phyloP scores from a whole-genome alignment of 2,797 vertebrate genomes.

The Petrocephalus sullivani region DNA sequence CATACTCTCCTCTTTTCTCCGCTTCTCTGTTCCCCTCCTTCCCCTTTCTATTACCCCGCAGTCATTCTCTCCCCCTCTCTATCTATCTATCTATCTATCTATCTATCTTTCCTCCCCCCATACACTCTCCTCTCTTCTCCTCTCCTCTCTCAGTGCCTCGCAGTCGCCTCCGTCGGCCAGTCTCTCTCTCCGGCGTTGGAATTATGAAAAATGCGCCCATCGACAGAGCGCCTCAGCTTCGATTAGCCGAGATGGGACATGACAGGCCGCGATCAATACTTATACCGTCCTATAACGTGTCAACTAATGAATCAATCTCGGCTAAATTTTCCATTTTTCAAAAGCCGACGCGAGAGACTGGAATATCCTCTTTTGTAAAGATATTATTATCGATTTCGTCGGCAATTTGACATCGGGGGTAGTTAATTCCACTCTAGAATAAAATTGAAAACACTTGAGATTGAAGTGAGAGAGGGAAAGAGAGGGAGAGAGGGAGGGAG shows the following conservation, averaged over 20 bases:
- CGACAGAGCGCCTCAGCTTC: slow-evolving; percentile 98
- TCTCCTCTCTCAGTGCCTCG: slow-evolving; percentile 73
- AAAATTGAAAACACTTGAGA: slow-evolving; percentile 99
- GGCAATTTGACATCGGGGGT: slow-evolving; percentile 99
- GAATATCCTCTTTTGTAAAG: slow-evolving; percentile 99
- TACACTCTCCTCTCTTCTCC: slow-evolving; percentile 37
- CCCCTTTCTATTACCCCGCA: slow-evolving; percentile 64
- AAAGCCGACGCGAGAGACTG: slow-evolving; percentile 97
- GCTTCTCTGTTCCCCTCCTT: slow-evolving; percentile 50
- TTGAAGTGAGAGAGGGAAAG: slow-evolving; percentile 78
- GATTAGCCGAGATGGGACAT: slow-evolving; percentile 99
- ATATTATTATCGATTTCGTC: slow-evolving; percentile 99
- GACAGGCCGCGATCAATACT: slow-evolving; percentile 99
- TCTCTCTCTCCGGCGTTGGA: slow-evolving; percentile 82
- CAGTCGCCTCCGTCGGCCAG: slow-evolving; percentile 75
- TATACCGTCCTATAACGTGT: slow-evolving; percentile 99
- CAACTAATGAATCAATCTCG: slow-evolving; percentile 99
- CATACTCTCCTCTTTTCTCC: slow-evolving; percentile 36
- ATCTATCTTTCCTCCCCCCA: slow-evolving; percentile 8
- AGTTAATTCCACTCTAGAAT: slow-evolving; percentile 99
- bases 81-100: not conserved
- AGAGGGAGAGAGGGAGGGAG: slow-evolving; percentile 33
- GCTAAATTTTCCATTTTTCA: slow-evolving; percentile 99
- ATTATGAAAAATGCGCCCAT: slow-evolving; percentile 99
- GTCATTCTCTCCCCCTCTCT: slow-evolving; percentile 48